phyloP scores from a whole-genome alignment of 2,888 invertebrate genomes.

The Drosophila koepferae region DNA sequence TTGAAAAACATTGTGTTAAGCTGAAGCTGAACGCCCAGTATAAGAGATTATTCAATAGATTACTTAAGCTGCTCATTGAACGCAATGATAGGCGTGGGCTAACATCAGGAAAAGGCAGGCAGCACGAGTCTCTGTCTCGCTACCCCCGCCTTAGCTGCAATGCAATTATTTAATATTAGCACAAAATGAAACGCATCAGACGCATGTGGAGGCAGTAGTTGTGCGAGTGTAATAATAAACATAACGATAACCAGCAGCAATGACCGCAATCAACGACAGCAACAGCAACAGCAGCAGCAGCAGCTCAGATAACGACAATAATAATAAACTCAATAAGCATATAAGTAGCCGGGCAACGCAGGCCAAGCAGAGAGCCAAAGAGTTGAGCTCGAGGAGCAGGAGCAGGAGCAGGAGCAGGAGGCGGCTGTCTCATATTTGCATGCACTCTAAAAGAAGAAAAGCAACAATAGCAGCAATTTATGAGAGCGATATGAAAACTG shows the following conservation, averaged over 20 bases:
- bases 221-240: conserved; percentile 62
- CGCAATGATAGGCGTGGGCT: not conserved
- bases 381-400: not conserved
- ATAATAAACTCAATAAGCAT: conserved; percentile 73
- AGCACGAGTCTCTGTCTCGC: conserved; percentile 27
- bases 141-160: conserved; percentile 24
- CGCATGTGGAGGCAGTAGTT: conserved; percentile 11
- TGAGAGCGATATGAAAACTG: conserved; percentile 45
- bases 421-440: conserved; percentile 60
- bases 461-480: conserved; percentile 41
- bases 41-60: not conserved
- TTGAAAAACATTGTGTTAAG: too few relatives aligned
- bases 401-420: not conserved
- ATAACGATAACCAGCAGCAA: conserved; percentile 67
- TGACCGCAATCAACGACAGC: conserved; percentile 33
- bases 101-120: not conserved
- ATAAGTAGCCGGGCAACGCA: conserved; percentile 49
- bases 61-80: not conserved
- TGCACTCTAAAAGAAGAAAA: conserved; percentile 33
- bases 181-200: conserved; percentile 49
- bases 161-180: conserved; percentile 57
- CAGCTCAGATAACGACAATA: conserved; percentile 60
- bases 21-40: not conserved
- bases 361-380: not conserved
- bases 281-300: conserved; percentile 32